A percentile compares a stretch with the other conserved stretches of the same genome.
phyloP scores from a whole-genome alignment of 2,888 invertebrate species.

The Pecten maximus region DNA sequence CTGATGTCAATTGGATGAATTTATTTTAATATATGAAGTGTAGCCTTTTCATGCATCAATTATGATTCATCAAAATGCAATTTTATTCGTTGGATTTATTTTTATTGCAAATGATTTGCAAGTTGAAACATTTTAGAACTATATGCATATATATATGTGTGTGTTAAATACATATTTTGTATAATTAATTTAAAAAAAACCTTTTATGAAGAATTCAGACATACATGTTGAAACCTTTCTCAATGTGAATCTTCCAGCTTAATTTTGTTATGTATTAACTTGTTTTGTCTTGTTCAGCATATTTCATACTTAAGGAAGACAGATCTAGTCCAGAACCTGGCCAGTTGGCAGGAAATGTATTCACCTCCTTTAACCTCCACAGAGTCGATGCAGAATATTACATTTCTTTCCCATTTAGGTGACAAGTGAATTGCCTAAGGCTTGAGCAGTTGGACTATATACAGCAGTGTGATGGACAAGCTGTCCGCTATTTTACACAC shows the following conservation, averaged over 20 bases:
- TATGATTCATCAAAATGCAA: background rate
- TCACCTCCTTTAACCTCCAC: background rate
- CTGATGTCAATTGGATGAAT: background rate
- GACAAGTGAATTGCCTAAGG: background rate
- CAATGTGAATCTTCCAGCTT: background rate
- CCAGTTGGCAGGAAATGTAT: background rate
- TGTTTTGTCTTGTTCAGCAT: background rate
- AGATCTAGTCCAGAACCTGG: background rate
- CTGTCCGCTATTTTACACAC: background rate
- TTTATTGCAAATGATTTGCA: background rate
- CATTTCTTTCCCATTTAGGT: constrained; percentile 8
- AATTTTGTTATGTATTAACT: background rate
- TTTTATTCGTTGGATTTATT: background rate
- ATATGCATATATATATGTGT: background rate
- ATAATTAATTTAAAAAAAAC: no score
- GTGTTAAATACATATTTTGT: background rate
- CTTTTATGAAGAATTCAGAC: no score
- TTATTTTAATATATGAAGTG: background rate
- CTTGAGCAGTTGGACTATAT: background rate
- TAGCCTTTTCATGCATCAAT: background rate
- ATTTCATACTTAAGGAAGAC: background rate
- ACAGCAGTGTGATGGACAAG: background rate
- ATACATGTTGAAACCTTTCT: background rate
- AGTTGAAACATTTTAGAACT: background rate
- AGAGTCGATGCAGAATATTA: background rate